Base-by-base conservation (phyloP, 2,113 vertebrate species). In the Natator depressus region DNA sequence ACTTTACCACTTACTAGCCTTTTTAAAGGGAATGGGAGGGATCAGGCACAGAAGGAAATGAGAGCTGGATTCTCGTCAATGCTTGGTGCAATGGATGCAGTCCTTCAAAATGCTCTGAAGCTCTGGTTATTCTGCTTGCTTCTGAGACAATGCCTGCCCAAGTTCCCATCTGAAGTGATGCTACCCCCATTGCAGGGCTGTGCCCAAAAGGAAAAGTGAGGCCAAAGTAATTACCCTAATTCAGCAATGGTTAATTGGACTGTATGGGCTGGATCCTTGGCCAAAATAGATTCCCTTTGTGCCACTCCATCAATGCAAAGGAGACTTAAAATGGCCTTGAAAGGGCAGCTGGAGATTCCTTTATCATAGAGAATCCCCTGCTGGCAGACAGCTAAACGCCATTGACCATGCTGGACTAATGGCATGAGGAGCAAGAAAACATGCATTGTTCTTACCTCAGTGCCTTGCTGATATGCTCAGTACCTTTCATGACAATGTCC, bases 401-500 rank as follows among this genome's bases (percentile, higher is more conserved):
- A 57, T 57, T 25, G 25, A 57, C 55, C 55, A 27, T 31, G 55
- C 29, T 87, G n/a, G 29, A 49, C 6, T 80, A 31, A 87, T 93
- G 38, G 65, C 4, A 86, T 24, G 22, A 86, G 42, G 49, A 57
- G 10, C 3, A 92, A 50, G 8, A 95, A 92, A 3, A 8, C 89
- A 47, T 27, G 72, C 94, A 89, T 16, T 0, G 0, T 80, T 89
- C 12, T 47, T 17, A 76, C 24, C 29, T 92, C 51, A 57, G 5
- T n/a, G 2, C 79, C 16, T 84, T 78, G 78, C 31, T 10, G 8
- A 38, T 1, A 2, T 3, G 75, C 1, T 35, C 2, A 0, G 17
- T 91, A 16, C 10, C 3, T 75, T 25, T 65, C 8, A 11, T 78
- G 49, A 42, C 0, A 0, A 75, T 2, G 3, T n/a, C 7, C 5